phyloP scores from a whole-genome alignment of 2,797 vertebrate genomes.

The Loris lydekkerianus region DNA sequence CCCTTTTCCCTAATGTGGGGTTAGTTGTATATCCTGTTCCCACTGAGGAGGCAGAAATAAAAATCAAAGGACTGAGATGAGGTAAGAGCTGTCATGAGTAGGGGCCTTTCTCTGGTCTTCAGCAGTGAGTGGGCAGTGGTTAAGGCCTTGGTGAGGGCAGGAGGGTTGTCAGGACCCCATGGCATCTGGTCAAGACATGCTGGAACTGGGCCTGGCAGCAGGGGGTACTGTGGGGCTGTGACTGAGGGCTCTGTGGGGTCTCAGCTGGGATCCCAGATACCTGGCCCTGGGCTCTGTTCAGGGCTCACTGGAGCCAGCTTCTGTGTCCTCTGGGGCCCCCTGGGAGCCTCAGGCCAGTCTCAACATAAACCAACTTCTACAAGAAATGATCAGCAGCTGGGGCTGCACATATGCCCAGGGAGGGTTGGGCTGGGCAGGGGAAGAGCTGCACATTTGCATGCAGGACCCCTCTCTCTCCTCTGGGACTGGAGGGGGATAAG shows the following conservation, averaged over 20 bases:
- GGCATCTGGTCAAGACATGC: neutral
- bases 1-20: rapidly evolving
- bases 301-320: neutral
- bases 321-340: rapidly evolving
- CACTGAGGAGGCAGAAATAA: rapidly evolving
- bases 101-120: rapidly evolving
- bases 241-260: rapidly evolving
- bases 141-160: neutral
- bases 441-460: conserved; percentile 52
- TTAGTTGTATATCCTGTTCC: neutral
- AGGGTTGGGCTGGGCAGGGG: neutral
- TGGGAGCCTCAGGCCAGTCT: neutral
- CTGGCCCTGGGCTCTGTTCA: too few relatives aligned
- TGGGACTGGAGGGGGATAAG: neutral
- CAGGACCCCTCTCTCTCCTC: rapidly evolving
- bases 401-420: rapidly evolving
- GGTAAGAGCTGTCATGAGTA: rapidly evolving
- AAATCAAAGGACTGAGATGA: neutral
- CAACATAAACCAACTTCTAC: too few relatives aligned
- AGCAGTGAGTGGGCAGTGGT: too few relatives aligned
- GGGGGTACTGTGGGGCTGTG: rapidly evolving
- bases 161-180: neutral
- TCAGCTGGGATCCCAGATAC: neutral
- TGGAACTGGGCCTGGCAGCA: neutral
- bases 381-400: rapidly evolving